Conservation (phyloP, 2,888 invertebrate species). For the Gibbula magus region DNA sequence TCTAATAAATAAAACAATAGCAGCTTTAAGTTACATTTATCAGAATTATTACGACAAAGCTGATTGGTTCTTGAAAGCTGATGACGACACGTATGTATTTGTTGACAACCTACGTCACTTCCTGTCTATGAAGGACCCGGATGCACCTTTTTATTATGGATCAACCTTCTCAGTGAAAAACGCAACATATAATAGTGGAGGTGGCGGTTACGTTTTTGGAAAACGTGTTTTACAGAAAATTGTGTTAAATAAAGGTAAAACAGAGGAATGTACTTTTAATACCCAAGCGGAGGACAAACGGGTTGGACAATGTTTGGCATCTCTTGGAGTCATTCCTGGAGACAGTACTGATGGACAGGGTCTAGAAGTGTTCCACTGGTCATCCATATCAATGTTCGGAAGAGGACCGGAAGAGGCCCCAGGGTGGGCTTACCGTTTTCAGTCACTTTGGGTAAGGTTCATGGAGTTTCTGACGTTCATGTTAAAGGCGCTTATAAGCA, state of each 20-base stretch:
- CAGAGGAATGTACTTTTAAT: background rate
- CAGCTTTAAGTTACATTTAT: constrained; percentile 91
- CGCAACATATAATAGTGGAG: constrained; percentile 77
- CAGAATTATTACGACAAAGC: constrained; percentile 87
- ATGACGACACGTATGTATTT: constrained; percentile 97
- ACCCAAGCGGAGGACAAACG: background rate
- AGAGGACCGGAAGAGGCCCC: background rate
- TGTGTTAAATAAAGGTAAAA: constrained; percentile 81
- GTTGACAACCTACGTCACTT: constrained; percentile 96
- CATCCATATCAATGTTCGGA: background rate
- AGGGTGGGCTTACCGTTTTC: background rate
- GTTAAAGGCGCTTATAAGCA: too few species aligned
- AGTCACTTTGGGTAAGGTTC: background rate
- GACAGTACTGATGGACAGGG: background rate
- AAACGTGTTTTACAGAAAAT: constrained; percentile 85
- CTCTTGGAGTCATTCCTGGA: background rate
- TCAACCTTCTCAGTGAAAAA: constrained; percentile 67
- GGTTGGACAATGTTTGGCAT: background rate
- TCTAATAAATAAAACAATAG: constrained; percentile 98
- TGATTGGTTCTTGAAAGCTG: constrained; percentile 98
- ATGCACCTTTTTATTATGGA: constrained; percentile 87
- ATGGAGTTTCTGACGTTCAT: too few species aligned
- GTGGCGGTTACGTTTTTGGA: constrained; percentile 87
- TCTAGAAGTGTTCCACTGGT: constrained; percentile 7
- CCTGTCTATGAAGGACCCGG: constrained; percentile 84